Conservation (phyloP, 2,888 invertebrate genomes). For the Orthosia gracilis region DNA sequence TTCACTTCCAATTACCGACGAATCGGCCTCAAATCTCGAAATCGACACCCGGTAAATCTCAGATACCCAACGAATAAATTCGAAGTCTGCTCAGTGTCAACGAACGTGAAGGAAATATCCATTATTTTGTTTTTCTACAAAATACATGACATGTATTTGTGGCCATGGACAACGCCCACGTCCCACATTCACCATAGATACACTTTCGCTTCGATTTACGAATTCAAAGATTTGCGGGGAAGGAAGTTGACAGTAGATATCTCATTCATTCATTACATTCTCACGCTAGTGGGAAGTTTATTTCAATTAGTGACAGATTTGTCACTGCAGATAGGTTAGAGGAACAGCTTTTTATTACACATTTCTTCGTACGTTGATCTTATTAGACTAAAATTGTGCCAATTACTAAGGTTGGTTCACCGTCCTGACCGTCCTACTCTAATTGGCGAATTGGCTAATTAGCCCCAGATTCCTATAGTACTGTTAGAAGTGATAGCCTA, state of each 20-base stretch:
- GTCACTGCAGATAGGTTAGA: conserved; percentile 26
- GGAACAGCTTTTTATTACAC: conserved; percentile 26
- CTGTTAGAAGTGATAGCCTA: conserved; percentile 47
- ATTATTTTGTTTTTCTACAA: conserved; percentile 41
- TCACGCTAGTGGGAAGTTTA: conserved; percentile 33
- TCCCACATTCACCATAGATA: conserved; percentile 31
- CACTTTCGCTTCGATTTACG: conserved; percentile 61
- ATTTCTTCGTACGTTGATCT: conserved; percentile 33
- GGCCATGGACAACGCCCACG: conserved; percentile 31
- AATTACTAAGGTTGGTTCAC: conserved; percentile 26
- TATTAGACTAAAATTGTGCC: conserved; percentile 42
- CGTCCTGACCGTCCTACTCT: conserved; percentile 46
- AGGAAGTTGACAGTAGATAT: conserved; percentile 42
- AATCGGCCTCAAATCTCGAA: conserved; percentile 12
- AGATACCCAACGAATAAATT: conserved; percentile 25
- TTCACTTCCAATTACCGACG: conserved; percentile 5
- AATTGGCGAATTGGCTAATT: conserved; percentile 47
- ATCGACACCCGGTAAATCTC: conserved; percentile 26
- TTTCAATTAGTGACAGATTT: conserved; percentile 17
- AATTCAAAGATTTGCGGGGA: conserved; percentile 47
- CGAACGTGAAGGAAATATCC: conserved; percentile 11
- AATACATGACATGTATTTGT: conserved; percentile 28
- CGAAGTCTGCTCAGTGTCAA: conserved; percentile 33
- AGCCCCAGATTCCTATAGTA: conserved; percentile 39
- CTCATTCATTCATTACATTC: conserved; percentile 35